Base-by-base conservation (phyloP, 2,888 invertebrate species). In the Tetragnatha montana region DNA sequence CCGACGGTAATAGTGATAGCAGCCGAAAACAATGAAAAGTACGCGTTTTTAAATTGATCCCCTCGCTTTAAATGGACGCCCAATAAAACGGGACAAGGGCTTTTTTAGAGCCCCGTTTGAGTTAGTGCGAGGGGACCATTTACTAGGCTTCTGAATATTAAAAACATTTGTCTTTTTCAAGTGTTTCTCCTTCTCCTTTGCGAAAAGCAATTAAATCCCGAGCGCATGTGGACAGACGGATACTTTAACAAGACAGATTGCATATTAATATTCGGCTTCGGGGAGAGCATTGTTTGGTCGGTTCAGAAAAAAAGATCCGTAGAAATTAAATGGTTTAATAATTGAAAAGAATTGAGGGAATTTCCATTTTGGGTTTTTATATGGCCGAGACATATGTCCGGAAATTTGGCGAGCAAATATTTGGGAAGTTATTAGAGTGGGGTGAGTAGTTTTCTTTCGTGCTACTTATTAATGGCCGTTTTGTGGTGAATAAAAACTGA, bases 131-230 rank as follows among this genome's bases (percentile, higher is more conserved):
- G 51, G 68, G 17, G 69, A 80, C 75, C 68, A 68, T 84, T 84
- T 84, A 80, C 84, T 88, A 88, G 75, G 69, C 73, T 88, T 74
- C 70, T 19, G 75, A 88, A 88, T 88, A 88, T 88, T 88, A 88
- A 88, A 88, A 88, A 88, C 88, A 84, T 88, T 88, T 84, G 75
- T 88, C 88, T 84, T 84, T 88, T 88, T 88, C 74, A 75, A 84
- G 80, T 19, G 71, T 82, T 83, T 78, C 22, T 51, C 74, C 22
- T 50, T 21, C 68, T 21, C 81, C 21, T 83, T 71, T 71, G 35
- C 50, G 69, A 79, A 75, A 84, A 75, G 80, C 80, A 80, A 88
- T 84, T 88, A 84, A 88, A 88, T 80, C 69, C 50, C 75, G 84
- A 79, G 51, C 73, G 74, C 22, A 50, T 17, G 60, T 50, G 83